Conservation (phyloP, 2,888 invertebrate species). For the Pollenia amentaria region DNA sequence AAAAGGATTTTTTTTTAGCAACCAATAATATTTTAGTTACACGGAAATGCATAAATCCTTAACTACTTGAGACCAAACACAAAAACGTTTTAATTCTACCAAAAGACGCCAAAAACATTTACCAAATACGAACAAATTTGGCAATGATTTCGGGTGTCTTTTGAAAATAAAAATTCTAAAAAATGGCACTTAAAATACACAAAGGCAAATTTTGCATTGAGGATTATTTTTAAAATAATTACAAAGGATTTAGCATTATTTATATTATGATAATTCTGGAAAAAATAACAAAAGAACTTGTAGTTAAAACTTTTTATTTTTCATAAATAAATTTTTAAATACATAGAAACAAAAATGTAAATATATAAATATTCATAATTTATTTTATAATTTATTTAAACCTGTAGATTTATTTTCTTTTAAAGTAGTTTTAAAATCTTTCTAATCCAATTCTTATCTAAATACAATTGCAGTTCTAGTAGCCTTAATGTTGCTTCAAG, state of each 20-base stretch:
- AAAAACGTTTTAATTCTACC: conserved; percentile 2
- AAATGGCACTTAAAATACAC: conserved; percentile 23
- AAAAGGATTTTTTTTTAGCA: conserved; percentile 67
- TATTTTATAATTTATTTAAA: conserved; percentile 50
- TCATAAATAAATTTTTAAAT: not conserved
- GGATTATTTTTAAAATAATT: conserved; percentile 43
- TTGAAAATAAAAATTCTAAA: not conserved
- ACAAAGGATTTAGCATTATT: conserved; percentile 58
- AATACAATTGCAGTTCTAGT: conserved; percentile 72
- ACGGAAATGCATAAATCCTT: conserved; percentile 65
- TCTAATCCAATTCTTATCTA: conserved; percentile 11
- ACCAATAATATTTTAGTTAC: conserved; percentile 64
- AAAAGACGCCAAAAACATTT: conserved; percentile 29
- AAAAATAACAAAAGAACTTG: not conserved
- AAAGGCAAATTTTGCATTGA: conserved; percentile 26
- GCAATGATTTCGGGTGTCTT: conserved; percentile 63
- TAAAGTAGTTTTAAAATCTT: conserved; percentile 43
- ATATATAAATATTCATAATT: conserved; percentile 37
- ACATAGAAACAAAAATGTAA: conserved; percentile 42
- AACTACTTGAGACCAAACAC: conserved; percentile 72
- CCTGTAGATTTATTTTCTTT: conserved; percentile 57
- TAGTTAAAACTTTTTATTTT: not conserved
- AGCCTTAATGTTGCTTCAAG: conserved; percentile 59
- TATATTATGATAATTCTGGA: conserved; percentile 55
- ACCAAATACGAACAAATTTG: conserved; percentile 61